Percentiles rank a stretch among this genome's conserved stretches.
Evolutionary conservation across 2,888 invertebrate genomes (phyloP).

Genomic region (Pollenia griseotomentosa): DNA sequence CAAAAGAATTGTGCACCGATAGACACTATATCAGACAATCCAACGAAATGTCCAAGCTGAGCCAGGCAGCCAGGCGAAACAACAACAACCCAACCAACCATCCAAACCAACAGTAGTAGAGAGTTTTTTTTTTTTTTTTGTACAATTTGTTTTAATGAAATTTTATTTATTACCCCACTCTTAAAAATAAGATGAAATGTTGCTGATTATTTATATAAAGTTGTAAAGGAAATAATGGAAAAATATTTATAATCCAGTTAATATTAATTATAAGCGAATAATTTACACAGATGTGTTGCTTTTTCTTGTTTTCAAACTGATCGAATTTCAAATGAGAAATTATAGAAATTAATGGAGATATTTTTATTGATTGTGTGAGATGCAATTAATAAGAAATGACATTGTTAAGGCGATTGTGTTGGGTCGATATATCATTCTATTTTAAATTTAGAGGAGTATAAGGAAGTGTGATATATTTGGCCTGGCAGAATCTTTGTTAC

Average conservation of each 20-base stretch:
- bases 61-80: neutral
- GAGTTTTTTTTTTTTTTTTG: constrained; percentile 9
- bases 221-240: constrained; percentile 60
- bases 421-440: constrained; percentile 15
- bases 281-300: constrained; percentile 47
- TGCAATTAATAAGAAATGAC: constrained; percentile 1
- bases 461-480: too few relatives aligned
- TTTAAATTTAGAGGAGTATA: neutral
- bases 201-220: constrained; percentile 69
- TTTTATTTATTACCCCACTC: constrained; percentile 69
- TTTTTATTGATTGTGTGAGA: neutral
- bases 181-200: constrained; percentile 63
- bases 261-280: constrained; percentile 66
- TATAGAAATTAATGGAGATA: constrained; percentile 10
- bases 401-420: neutral
- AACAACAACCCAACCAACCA: neutral
- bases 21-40: constrained; percentile 49
- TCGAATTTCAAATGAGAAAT: constrained; percentile 41
- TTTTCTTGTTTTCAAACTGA: constrained; percentile 18
- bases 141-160: constrained; percentile 64
- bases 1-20: constrained; percentile 28
- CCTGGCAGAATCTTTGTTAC: too few relatives aligned
- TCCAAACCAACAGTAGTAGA: constrained; percentile 40
- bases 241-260: constrained; percentile 63
- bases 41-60: constrained; percentile 7